Conservation (phyloP, 2,113 vertebrate species). For the Peromyscus californicus region DNA sequence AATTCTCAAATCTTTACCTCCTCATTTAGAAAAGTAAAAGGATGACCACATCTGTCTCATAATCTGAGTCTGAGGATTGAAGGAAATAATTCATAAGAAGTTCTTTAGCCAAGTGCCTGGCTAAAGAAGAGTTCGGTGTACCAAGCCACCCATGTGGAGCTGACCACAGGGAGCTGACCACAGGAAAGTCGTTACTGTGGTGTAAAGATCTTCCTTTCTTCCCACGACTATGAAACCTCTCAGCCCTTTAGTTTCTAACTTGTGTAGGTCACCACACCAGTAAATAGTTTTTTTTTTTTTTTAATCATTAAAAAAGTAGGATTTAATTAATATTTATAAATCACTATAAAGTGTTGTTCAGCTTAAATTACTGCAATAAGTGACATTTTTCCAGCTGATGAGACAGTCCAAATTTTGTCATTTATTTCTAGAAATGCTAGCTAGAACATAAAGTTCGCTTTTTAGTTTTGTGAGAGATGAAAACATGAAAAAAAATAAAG, state of each 20-base stretch:
- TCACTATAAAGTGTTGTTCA: constrained; percentile 20
- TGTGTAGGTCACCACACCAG: background rate
- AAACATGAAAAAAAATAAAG: constrained; percentile 16
- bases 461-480: constrained; percentile 16
- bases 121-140: background rate
- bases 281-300: background rate
- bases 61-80: background rate
- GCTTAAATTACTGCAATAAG: constrained; percentile 45
- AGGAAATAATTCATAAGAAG: constrained; percentile 19
- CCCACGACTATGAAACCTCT: background rate
- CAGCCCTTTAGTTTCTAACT: background rate
- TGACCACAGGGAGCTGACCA: background rate
- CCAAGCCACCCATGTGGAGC: background rate
- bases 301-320: constrained; percentile 21
- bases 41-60: background rate
- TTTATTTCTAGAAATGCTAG: constrained; percentile 66
- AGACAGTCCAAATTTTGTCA: constrained; percentile 24
- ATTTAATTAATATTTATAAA: constrained; percentile 67
- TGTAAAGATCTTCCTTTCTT: background rate
- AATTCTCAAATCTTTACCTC: background rate
- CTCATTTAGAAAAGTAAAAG: background rate
- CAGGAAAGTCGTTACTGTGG: background rate
- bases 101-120: background rate
- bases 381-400: constrained; percentile 55
- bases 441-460: constrained; percentile 53